A percentile compares a stretch with the other conserved stretches of the same genome.
Conservation (phyloP, 2,113 vertebrate genomes). For the Arothron firmamentum region DNA sequence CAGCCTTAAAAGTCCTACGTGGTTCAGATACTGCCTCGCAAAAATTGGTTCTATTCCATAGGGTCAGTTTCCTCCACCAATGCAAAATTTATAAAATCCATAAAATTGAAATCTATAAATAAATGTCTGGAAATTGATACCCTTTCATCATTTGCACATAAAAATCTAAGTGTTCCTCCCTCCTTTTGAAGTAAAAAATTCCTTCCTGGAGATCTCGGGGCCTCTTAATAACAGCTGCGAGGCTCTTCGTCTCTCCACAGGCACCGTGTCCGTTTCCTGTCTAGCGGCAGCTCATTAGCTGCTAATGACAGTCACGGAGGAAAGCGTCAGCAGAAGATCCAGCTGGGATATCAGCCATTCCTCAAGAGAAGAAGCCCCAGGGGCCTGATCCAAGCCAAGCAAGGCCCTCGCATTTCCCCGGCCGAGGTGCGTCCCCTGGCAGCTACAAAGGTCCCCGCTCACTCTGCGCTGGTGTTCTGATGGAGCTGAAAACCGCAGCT, state of each 20-base stretch:
- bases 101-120: not conserved
- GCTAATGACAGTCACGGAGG: conserved; percentile 59
- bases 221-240: conserved; percentile 61
- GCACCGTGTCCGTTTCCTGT: conserved; percentile 53
- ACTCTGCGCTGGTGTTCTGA: conserved; percentile 20
- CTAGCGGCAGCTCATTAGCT: conserved; percentile 65
- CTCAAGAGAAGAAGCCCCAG: conserved; percentile 55
- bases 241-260: conserved; percentile 56
- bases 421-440: conserved; percentile 33
- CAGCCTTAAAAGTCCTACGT: not conserved
- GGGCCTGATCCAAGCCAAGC: conserved; percentile 65
- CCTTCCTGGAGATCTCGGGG: conserved; percentile 31
- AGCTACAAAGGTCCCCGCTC: conserved; percentile 20
- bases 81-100: not conserved
- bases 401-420: conserved; percentile 48
- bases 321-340: conserved; percentile 54
- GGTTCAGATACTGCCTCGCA: not conserved
- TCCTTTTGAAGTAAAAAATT: conserved; percentile 18
- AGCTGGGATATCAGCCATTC: conserved; percentile 66
- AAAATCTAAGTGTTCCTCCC: conserved; percentile 24
- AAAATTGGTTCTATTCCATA: not conserved
- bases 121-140: not conserved
- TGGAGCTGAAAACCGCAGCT: conserved; percentile 46
- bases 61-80: not conserved
- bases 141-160: conserved; percentile 3